Evolutionary conservation across 2,797 vertebrate species (phyloP), one percentile per base, ranked within the genome.

Genomic region (Corythornis leucogaster): DNA sequence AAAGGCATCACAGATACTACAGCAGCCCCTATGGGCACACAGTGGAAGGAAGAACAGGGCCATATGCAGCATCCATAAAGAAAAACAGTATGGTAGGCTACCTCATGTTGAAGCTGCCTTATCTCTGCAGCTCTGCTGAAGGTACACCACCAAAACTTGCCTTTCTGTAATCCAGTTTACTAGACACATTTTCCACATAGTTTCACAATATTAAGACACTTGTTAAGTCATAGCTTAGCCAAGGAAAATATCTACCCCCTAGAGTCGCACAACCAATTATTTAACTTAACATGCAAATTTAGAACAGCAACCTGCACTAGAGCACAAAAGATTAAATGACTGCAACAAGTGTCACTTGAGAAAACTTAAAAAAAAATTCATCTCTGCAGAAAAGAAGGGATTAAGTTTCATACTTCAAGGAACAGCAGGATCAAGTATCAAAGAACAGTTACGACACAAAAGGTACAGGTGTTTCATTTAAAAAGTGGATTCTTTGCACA

Each of bases 151-250:
- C 62, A 54, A 46, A 75, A 58, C 25, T 15, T 85, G 26, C 59
- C 45, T 51, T 87, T 75, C 64, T 82, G 12, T 62, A 83, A 62
- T 70, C 66, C 67, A 66, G 76, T 86, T 85, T 28, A 74, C 35
- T 22, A 75, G 40, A 59, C 61, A 64, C 68, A 53, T 85, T 85
- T 40, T 40, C 84, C 90, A 86, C 67, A 86, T 48, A 82, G 89
- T 94, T 28, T 76, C n/a, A 90, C 28, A n/a, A 8, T 69, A 95
- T 94, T 87, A 96, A 95, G 66, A 94, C 43, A 81, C 81, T 67
- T 82, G 59, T 48, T 66, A 92, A 81, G 63, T 89, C 20, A 67
- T 16, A 93, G 31, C 63, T 95, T 22, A 92, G 50, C 61, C 86
- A 62, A 71, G 20, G 21, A 8, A 10, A 25, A 26, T 50, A 59